phyloP scores from a whole-genome alignment of 2,113 vertebrate genomes.

The Petrocephalus zakoni region DNA sequence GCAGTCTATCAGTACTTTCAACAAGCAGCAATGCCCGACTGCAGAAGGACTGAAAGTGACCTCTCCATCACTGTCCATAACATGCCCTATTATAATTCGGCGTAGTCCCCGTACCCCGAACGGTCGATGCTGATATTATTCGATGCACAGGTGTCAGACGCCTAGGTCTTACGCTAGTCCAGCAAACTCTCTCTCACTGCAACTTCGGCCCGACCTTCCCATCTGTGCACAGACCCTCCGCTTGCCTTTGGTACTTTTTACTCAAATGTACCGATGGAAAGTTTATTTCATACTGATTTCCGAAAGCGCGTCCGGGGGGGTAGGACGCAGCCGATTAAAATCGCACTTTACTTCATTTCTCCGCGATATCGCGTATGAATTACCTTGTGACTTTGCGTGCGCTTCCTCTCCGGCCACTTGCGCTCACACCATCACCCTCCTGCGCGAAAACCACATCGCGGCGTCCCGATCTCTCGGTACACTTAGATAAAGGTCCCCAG shows the following conservation, averaged over 20 bases:
- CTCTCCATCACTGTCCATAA: background rate
- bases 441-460: slow-evolving; percentile 35
- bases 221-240: background rate
- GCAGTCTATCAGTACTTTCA: background rate
- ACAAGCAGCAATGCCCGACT: background rate
- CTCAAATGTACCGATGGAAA: background rate
- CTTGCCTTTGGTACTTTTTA: background rate
- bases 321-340: background rate
- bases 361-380: background rate
- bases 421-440: slow-evolving; percentile 40
- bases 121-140: background rate
- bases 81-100: background rate
- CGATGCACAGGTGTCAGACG: slow-evolving; percentile 3
- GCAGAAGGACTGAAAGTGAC: background rate
- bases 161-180: background rate
- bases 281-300: background rate
- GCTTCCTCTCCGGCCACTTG: slow-evolving; percentile 23
- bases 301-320: background rate
- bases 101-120: background rate
- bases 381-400: slow-evolving; percentile 34
- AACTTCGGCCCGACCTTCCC: background rate
- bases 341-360: background rate
- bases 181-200: background rate
- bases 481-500: background rate
- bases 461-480: background rate